Evolutionary conservation across 2,113 vertebrate species (phyloP), one percentile per base, ranked within the genome.

Genomic region (Tretioscincus oriximinensis): DNA sequence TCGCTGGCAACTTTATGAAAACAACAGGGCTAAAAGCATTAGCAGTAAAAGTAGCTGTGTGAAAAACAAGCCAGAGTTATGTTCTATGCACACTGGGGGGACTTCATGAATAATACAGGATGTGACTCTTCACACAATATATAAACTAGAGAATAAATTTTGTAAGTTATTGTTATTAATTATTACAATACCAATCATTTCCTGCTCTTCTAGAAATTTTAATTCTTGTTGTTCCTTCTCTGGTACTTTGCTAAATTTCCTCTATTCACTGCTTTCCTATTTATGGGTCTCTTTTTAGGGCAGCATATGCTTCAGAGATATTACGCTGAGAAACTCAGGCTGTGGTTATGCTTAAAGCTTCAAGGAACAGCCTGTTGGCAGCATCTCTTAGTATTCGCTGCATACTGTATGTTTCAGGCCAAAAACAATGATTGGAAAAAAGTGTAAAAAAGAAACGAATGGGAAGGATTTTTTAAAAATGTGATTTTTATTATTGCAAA

Each of bases 21-120:
- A 0, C 58, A 72, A 64, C 76, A 86, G 77, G 24, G 79, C 84
- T 84, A 88, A 86, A 84, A 86, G 88, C 77, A 89, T 79, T 65
- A 82, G 87, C 82, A 85, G 87, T 84, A 92, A 90, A 87, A 70
- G 75, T 79, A 88, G 86, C 77, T 78, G 86, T 83, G 88, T 81
- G 79, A 83, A 90, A 88, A 90, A 91, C 88, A 90, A 89, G 81
- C 78, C 84, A 89, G 89, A 90, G 88, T 88, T 83, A 89, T 88
- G 80, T 83, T 88, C 29, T 73, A 31, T 88, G 88, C 84, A 77
- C 77, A 41, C 85, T 84, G 47, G 22, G 90, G 76, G 77, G 85
- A 87, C 88, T 88, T 86, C 68, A 86, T 89, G 90, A 92, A 90
- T 91, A 88, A 92, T 81, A 84, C 60, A 91, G 85, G 89, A 85